These are phyloP conservation scores for Oryzias melastigma DNA, from an alignment of 2,113 vertebrate genomes.

Conservation along the genomic window DNA sequence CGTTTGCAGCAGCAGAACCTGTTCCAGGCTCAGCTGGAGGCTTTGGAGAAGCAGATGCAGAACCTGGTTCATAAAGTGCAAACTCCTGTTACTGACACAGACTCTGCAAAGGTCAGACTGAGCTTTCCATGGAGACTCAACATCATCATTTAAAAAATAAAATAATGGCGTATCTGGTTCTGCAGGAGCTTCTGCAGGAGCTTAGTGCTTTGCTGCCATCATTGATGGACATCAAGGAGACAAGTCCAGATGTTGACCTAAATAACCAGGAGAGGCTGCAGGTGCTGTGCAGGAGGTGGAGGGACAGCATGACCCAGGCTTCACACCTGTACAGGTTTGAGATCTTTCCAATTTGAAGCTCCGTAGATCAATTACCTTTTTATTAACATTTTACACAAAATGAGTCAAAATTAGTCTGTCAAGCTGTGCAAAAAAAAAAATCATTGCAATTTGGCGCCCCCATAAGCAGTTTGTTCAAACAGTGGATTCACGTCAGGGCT, in stretches of 20 bases:
- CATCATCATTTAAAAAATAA: background rate
- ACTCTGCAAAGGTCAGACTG: constrained; percentile 57
- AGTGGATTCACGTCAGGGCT: too few relatives aligned
- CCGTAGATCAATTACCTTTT: too few relatives aligned
- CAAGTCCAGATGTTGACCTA: constrained; percentile 68
- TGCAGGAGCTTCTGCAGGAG: constrained; percentile 66
- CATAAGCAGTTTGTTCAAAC: too few relatives aligned
- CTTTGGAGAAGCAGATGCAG: constrained; percentile 69
- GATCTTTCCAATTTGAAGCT: background rate
- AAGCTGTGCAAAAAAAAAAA: too few relatives aligned
- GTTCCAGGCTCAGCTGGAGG: constrained; percentile 74
- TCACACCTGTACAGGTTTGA: constrained; percentile 81
- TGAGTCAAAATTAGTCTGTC: too few relatives aligned
- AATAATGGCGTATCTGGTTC: constrained; percentile 2
- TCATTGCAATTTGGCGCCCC: too few relatives aligned
- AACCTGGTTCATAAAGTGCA: constrained; percentile 61
- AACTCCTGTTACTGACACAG: constrained; percentile 46
- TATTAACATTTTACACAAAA: too few relatives aligned
- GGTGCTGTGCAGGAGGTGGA: constrained; percentile 77
- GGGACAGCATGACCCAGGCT: constrained; percentile 62
- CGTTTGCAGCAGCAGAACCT: constrained; percentile 69
- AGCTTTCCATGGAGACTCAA: background rate
- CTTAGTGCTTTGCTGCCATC: constrained; percentile 75
- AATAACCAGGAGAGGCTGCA: constrained; percentile 76
- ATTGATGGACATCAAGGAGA: constrained; percentile 81